Base-by-base conservation (phyloP, 2,113 vertebrate genomes). In the Tichodroma muraria region DNA sequence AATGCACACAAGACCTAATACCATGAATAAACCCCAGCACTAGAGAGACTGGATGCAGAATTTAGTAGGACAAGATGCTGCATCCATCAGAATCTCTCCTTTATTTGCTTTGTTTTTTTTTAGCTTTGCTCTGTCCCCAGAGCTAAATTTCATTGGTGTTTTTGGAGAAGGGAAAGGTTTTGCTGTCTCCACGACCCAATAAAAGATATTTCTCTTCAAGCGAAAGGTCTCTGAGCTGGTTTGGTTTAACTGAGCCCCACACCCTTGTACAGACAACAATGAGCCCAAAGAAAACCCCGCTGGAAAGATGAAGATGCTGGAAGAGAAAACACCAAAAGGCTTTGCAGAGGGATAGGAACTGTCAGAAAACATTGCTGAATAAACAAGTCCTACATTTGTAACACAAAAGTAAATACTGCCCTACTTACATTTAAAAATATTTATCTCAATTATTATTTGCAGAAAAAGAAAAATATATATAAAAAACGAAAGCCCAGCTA, bases 121-220 rank as follows among this genome's bases (percentile, higher is more conserved):
- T 22, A 9, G 6, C 7, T 93, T 44, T 35, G 3, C 38, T 61
- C 40, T 5, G 4, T 23, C 45, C 52, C 27, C n/a, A 42, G 35
- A 72, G 27, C 1, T 12, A 12, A 63, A 35, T 64, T 80, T 37
- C 35, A 25, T 8, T 3, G n/a, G 18, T 38, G 13, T 8, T 73
- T 76, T 73, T 61, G n/a, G n/a, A 78, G 31, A 70, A 80, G 5
- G 10, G 7, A 38, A 52, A 69, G 27, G 12, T 35, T 64, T 76
- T 24, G 0, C 11, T 38, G 2, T 8, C 7, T 68, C 28, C 9
- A 3, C 17, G 20, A 23, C 35, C 6, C 30, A 24, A 0, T 2
- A 9, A 49, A 80, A 60, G 5, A 16, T 6, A 35, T 47, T 92
- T 65, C 50, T 33, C 15, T 47, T 77, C 13, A 56, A 56, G 30